phyloP scores from a whole-genome alignment of 2,888 invertebrate species.

The Noctuana brunneofusca region DNA sequence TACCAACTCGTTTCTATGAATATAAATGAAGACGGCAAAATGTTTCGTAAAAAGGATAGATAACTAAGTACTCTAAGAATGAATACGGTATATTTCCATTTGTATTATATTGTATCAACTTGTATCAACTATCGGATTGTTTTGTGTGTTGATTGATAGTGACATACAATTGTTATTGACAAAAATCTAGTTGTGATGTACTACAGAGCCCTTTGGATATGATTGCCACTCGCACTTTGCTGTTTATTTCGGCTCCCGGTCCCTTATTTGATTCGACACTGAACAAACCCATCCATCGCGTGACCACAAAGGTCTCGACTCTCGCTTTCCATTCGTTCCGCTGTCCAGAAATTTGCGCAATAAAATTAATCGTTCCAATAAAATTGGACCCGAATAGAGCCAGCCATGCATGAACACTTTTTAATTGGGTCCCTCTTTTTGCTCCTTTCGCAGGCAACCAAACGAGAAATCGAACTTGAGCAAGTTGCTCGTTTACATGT shows the following conservation, averaged over 20 bases:
- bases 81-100: too few species aligned
- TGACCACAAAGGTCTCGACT: constrained; percentile 70
- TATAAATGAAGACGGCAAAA: too few species aligned
- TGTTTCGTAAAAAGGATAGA: too few species aligned
- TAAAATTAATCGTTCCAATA: constrained; percentile 82
- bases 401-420: constrained; percentile 80
- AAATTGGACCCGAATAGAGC: constrained; percentile 76
- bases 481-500: constrained; percentile 48
- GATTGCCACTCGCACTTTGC: not conserved
- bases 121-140: too few species aligned
- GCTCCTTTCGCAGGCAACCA: constrained; percentile 65
- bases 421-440: constrained; percentile 78
- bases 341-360: constrained; percentile 80
- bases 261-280: constrained; percentile 70
- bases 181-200: too few species aligned
- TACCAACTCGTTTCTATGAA: too few species aligned
- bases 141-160: too few species aligned
- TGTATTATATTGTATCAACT: too few species aligned
- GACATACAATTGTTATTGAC: too few species aligned
- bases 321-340: constrained; percentile 75
- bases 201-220: too few species aligned
- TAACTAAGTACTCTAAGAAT: too few species aligned
- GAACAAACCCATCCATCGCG: constrained; percentile 69
- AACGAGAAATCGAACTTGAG: constrained; percentile 72
- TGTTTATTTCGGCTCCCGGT: constrained; percentile 51